These are phyloP conservation scores for Mormyrus lacerda DNA, from an alignment of 2,113 vertebrate genomes.

Conservation along the genomic window DNA sequence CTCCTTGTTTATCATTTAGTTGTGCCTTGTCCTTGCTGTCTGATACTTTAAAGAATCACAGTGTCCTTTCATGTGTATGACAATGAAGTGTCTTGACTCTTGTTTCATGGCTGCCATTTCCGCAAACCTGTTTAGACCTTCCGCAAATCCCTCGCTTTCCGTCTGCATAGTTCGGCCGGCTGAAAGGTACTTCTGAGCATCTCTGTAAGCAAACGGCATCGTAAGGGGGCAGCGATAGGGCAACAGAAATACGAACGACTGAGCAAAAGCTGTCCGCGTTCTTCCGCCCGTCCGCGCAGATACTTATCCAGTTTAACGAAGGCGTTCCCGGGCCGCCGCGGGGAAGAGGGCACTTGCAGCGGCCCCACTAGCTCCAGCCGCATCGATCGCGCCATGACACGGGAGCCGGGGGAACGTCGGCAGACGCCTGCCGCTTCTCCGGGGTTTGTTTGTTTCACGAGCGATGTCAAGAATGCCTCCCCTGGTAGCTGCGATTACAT, in stretches of 20 bases:
- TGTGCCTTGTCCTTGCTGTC: not conserved
- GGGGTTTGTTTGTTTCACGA: slow-evolving; percentile 66
- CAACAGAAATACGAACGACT: not conserved
- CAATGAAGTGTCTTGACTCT: not conserved
- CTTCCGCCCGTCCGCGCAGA: not conserved
- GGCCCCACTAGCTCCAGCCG: not conserved
- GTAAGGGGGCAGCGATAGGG: not conserved
- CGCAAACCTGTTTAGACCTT: not conserved
- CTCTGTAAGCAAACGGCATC: not conserved
- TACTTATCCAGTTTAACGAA: not conserved
- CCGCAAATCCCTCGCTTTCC: not conserved
- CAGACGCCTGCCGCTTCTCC: not conserved
- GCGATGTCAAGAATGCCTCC: slow-evolving; percentile 73
- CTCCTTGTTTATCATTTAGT: not conserved
- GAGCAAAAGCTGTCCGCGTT: not conserved
- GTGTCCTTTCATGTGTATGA: not conserved
- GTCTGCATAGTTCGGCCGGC: not conserved
- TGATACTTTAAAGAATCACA: not conserved
- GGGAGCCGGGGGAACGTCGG: not conserved
- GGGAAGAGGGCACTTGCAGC: not conserved
- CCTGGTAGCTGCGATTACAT: slow-evolving; percentile 80
- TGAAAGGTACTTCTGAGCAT: not conserved
- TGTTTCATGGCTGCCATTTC: not conserved
- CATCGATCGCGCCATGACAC: not conserved
- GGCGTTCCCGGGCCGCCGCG: not conserved